phyloP scores from a whole-genome alignment of 2,797 vertebrate species.

The Loriculus beryllinus region DNA sequence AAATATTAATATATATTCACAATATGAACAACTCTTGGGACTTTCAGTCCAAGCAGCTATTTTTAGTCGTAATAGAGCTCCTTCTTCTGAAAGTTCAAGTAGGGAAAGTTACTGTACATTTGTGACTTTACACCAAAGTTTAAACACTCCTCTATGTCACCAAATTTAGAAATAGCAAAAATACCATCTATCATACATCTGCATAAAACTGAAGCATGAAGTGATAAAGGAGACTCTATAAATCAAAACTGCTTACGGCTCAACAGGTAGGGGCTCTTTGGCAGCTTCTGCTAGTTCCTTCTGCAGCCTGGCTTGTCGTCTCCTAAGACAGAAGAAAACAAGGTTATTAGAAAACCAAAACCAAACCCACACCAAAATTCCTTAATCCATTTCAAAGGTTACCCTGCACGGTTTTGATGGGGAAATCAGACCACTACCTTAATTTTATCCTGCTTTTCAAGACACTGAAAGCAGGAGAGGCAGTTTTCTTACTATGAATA shows the following conservation, averaged over 20 bases:
- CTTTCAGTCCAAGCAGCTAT: neutral
- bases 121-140: neutral
- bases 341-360: neutral
- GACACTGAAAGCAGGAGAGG: neutral
- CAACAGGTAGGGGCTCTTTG: slow-evolving; percentile 92
- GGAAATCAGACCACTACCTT: neutral
- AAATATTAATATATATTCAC: neutral
- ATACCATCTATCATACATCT: neutral
- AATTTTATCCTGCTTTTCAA: neutral
- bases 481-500: neutral
- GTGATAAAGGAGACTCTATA: neutral
- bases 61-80: neutral
- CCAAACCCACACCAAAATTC: neutral
- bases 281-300: slow-evolving; percentile 96
- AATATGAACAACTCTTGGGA: neutral
- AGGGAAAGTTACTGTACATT: neutral
- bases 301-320: slow-evolving; percentile 92
- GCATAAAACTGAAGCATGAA: neutral
- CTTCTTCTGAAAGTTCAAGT: neutral
- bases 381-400: neutral
- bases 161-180: neutral
- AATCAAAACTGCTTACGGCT: slow-evolving; percentile 82
- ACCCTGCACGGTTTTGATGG: neutral
- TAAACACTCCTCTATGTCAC: neutral
- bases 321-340: slow-evolving; percentile 69